phyloP scores from a whole-genome alignment of 2,113 vertebrate species.

The Verasper variegatus region DNA sequence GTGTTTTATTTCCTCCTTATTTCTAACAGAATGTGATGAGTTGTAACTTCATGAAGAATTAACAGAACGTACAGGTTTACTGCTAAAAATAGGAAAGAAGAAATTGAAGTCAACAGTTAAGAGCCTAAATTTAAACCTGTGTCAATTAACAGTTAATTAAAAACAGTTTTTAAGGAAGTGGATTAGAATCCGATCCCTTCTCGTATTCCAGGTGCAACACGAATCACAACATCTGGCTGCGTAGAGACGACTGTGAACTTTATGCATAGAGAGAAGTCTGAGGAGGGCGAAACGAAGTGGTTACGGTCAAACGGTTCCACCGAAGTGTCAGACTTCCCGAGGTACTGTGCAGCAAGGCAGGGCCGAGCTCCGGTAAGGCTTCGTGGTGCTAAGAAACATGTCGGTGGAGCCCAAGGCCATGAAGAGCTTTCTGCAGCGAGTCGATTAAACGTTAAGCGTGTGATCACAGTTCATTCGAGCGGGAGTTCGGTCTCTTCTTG shows the following conservation, averaged over 20 bases:
- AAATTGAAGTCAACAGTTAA: slow-evolving; percentile 2
- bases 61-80: slow-evolving; percentile 17
- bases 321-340: slow-evolving; percentile 45
- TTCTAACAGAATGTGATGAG: slow-evolving; percentile 43
- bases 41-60: slow-evolving; percentile 18
- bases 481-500: neutral
- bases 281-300: slow-evolving; percentile 58
- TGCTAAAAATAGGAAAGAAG: neutral
- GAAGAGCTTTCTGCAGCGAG: neutral
- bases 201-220: slow-evolving; percentile 46
- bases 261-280: slow-evolving; percentile 75
- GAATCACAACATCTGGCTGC: slow-evolving; percentile 13
- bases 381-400: slow-evolving; percentile 72
- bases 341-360: slow-evolving; percentile 75
- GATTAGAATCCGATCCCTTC: slow-evolving; percentile 49
- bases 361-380: slow-evolving; percentile 84
- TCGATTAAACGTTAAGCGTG: slow-evolving; percentile 32
- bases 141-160: neutral
- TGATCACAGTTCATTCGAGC: slow-evolving; percentile 52
- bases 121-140: slow-evolving; percentile 42
- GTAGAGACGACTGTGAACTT: slow-evolving; percentile 50
- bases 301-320: slow-evolving; percentile 58
- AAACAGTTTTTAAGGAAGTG: slow-evolving; percentile 14
- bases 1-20: neutral
- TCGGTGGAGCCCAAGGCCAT: slow-evolving; percentile 51